Percentiles rank a stretch among this genome's conserved stretches.
phyloP scores from a whole-genome alignment of 2,888 invertebrate species.

The Cataglyphis cursor region DNA sequence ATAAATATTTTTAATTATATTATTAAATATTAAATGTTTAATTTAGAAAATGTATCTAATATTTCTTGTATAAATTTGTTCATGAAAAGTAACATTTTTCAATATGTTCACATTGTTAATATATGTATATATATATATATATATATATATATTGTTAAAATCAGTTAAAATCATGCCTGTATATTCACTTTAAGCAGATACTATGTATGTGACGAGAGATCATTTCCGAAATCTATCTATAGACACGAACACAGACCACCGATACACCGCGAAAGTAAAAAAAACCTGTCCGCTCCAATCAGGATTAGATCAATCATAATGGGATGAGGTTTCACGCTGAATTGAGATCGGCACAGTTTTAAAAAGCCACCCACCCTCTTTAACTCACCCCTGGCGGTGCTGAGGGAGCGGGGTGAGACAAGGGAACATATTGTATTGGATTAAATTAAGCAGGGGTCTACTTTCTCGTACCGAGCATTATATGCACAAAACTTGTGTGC shows the following conservation, averaged over 20 bases:
- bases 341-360: slow-evolving; percentile 84
- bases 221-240: slow-evolving; percentile 8
- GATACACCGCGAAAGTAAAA: slow-evolving; percentile 73
- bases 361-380: slow-evolving; percentile 85
- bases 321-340: slow-evolving; percentile 86
- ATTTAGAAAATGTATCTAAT: background rate
- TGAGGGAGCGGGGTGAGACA: slow-evolving; percentile 63
- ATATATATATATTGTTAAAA: background rate
- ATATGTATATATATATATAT: background rate
- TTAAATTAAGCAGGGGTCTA: slow-evolving; percentile 84
- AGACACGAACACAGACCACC: slow-evolving; percentile 41
- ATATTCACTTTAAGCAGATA: background rate
- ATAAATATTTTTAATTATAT: background rate
- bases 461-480: slow-evolving; percentile 79
- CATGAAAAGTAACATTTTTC: background rate
- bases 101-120: background rate
- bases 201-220: background rate
- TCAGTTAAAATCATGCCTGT: background rate
- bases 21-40: background rate
- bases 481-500: slow-evolving; percentile 84
- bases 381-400: slow-evolving; percentile 75
- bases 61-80: slow-evolving; percentile 1
- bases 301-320: slow-evolving; percentile 85
- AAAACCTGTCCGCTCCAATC: slow-evolving; percentile 83
- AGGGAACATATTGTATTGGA: slow-evolving; percentile 86